These are phyloP conservation scores for Lateolabrax maculatus DNA, from an alignment of 2,797 vertebrate genomes.

Conservation along the genomic window DNA sequence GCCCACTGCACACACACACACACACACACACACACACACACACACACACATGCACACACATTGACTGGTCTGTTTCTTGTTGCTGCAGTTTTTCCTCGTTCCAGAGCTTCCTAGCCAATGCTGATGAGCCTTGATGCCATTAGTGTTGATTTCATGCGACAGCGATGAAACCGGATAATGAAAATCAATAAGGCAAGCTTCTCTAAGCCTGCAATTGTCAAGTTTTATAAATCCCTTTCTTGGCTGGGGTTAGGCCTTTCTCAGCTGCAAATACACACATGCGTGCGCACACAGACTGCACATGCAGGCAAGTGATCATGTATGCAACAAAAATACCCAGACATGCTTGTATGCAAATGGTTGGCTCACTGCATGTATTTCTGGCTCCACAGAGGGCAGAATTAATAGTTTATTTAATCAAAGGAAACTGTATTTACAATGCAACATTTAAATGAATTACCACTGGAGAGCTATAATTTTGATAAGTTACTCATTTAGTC, in stretches of 20 bases:
- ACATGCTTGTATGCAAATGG: neutral
- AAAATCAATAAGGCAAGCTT: conserved; percentile 79
- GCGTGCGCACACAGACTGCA: neutral
- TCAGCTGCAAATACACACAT: conserved; percentile 8
- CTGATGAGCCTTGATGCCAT: conserved; percentile 75
- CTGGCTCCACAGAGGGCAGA: neutral
- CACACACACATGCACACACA: conserved; percentile 30
- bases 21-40: conserved; percentile 16
- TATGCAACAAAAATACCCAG: neutral
- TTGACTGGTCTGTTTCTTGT: conserved; percentile 28
- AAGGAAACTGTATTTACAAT: conserved; percentile 1
- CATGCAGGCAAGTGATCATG: neutral
- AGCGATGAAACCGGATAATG: conserved; percentile 75
- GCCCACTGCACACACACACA: neutral
- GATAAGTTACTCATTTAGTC: neutral
- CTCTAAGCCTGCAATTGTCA: conserved; percentile 73
- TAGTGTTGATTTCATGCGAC: conserved; percentile 77
- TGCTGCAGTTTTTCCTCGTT: conserved; percentile 36
- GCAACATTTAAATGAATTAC: conserved; percentile 11
- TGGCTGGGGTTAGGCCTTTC: conserved; percentile 17
- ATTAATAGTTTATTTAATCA: conserved; percentile 18
- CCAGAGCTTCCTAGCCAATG: conserved; percentile 38
- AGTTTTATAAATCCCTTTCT: conserved; percentile 71
- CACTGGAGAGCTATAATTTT: conserved; percentile 4
- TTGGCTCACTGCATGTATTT: neutral